Conservation (phyloP, 2,888 invertebrate species). For the Tenthredo amoena region DNA sequence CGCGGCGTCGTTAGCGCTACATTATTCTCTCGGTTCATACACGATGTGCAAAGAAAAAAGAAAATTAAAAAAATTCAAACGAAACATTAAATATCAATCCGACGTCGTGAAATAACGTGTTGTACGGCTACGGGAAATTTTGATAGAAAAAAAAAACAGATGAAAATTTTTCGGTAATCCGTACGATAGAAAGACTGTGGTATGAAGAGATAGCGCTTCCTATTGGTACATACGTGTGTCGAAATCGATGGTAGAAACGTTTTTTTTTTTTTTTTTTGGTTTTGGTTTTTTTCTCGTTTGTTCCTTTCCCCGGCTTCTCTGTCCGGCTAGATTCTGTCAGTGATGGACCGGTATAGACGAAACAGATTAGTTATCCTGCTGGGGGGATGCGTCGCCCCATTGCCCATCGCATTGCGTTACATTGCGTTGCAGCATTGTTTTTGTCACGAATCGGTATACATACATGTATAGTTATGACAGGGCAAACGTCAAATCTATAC, state of each 20-base stretch:
- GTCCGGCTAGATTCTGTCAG: constrained; percentile 37
- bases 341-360: constrained; percentile 60
- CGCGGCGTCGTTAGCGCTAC: not conserved
- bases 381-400: not conserved
- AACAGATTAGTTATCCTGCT: constrained; percentile 60
- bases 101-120: not conserved
- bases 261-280: constrained; percentile 28
- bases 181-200: not conserved
- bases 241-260: constrained; percentile 60
- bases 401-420: not conserved
- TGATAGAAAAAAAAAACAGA: too few species aligned
- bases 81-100: not conserved
- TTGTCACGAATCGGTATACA: not conserved
- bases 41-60: too few species aligned
- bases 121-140: too few species aligned
- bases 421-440: not conserved
- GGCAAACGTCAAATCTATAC: not conserved
- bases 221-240: constrained; percentile 61
- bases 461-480: too few species aligned
- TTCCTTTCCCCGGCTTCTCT: constrained; percentile 12
- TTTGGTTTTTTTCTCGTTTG: constrained; percentile 6
- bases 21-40: too few species aligned
- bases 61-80: not conserved
- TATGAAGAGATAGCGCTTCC: constrained; percentile 54
- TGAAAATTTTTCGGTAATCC: not conserved